A percentile compares a stretch with the other conserved stretches of the same genome.
Evolutionary conservation across 2,888 invertebrate genomes (phyloP).

Genomic region (Lypha dubia): DNA sequence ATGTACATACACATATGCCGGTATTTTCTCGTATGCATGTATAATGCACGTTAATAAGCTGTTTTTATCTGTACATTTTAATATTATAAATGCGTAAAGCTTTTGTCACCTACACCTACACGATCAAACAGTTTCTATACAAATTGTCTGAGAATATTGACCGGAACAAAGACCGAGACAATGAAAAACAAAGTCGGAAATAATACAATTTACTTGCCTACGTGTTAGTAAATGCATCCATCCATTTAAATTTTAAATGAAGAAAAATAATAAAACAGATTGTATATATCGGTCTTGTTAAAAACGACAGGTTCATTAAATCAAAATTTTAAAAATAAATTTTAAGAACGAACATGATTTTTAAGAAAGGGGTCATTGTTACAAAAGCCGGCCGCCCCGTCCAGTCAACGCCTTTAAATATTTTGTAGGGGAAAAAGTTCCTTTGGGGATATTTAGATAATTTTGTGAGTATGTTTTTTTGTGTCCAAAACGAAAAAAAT

Average conservation of each 20-base stretch:
- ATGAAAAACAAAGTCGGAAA: constrained; percentile 60
- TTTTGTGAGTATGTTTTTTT: no score
- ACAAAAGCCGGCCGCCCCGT: no score
- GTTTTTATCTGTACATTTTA: constrained; percentile 11
- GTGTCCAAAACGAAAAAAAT: no score
- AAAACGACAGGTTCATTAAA: neutral
- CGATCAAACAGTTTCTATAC: neutral
- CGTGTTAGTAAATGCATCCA: neutral
- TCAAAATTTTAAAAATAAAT: neutral
- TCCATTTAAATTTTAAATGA: constrained; percentile 3
- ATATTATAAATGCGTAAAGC: constrained; percentile 18
- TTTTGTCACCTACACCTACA: constrained; percentile 31
- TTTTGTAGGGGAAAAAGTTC: no score
- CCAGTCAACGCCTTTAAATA: no score
- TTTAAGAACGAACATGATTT: neutral
- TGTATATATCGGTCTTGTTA: neutral
- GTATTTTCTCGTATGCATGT: neutral
- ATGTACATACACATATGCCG: neutral
- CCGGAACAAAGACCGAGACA: constrained; percentile 68
- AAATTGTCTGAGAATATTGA: constrained; percentile 41
- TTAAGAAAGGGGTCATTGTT: neutral
- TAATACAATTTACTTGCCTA: constrained; percentile 8
- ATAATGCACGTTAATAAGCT: neutral
- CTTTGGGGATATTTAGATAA: no score
- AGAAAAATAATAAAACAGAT: constrained; percentile 4